Percentiles rank a stretch among this genome's conserved stretches.
These are phyloP conservation scores for Lagothrix lagotricha DNA, from an alignment of 2,797 vertebrate genomes.

Conservation along the genomic window DNA sequence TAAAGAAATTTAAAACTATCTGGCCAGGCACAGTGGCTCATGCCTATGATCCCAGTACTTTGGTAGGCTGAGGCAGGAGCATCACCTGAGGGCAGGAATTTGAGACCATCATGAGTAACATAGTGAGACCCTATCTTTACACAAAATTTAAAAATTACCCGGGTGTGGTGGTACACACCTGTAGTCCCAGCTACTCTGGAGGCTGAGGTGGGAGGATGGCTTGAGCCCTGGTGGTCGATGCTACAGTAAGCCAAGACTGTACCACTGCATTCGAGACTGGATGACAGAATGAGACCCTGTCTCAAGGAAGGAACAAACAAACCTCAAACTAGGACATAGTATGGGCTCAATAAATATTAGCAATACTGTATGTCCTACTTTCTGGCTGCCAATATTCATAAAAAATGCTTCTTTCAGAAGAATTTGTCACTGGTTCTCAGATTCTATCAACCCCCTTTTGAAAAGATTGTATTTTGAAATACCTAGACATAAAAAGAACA, in stretches of 20 bases:
- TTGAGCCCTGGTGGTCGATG: not conserved
- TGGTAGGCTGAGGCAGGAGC: not conserved
- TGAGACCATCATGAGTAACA: not conserved
- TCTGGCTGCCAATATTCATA: not conserved
- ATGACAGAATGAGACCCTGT: not conserved
- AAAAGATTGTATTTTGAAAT: constrained; percentile 10
- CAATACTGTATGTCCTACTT: not conserved
- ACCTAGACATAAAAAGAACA: not conserved
- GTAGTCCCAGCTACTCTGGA: not conserved
- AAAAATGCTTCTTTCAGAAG: not conserved
- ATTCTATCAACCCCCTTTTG: not conserved
- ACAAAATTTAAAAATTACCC: not conserved
- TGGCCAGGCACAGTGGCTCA: not conserved
- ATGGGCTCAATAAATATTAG: not conserved
- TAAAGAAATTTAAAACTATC: not conserved
- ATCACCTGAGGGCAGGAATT: not conserved
- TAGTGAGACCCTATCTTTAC: not conserved
- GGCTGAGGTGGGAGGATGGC: not conserved
- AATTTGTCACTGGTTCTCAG: not conserved
- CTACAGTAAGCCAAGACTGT: not conserved
- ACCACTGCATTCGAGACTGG: not conserved
- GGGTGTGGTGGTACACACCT: not conserved
- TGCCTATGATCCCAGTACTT: not conserved
- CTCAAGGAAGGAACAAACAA: not conserved
- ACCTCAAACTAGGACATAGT: not conserved